Evolutionary conservation across 2,113 vertebrate species (phyloP).

Genomic region (Motacilla tschutschensis): DNA sequence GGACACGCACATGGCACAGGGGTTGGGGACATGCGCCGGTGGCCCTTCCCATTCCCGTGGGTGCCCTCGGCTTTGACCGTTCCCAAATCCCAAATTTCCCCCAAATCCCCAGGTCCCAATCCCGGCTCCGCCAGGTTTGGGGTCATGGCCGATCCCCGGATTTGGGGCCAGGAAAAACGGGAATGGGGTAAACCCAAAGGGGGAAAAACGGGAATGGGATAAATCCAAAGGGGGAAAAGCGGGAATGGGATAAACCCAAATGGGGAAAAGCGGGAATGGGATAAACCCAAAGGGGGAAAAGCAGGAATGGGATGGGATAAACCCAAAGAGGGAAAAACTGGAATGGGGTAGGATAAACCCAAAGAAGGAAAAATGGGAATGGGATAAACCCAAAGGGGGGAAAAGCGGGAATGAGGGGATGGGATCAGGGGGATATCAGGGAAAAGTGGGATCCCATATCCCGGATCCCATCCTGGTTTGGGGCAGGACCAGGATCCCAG

Average conservation of each 20-base stretch:
- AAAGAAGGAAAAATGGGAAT: too few relatives aligned
- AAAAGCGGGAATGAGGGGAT: background rate
- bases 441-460: background rate
- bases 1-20: background rate
- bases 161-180: background rate
- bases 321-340: too few relatives aligned
- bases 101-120: background rate
- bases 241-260: too few relatives aligned
- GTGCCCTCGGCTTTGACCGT: background rate
- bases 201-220: background rate
- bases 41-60: background rate
- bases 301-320: too few relatives aligned
- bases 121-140: too few relatives aligned
- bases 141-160: rapidly evolving
- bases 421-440: background rate
- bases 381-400: background rate
- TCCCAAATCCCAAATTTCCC: background rate
- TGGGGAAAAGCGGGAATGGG: background rate
- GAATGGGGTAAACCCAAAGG: background rate
- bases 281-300: background rate
- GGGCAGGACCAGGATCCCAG: too few relatives aligned
- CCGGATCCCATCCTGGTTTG: too few relatives aligned
- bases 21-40: background rate
- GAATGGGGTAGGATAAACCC: background rate
- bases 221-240: background rate